A percentile compares a stretch with the other conserved stretches of the same genome.
These are phyloP conservation scores for Chesias legatella DNA, from an alignment of 2,888 invertebrate genomes.

Conservation along the genomic window DNA sequence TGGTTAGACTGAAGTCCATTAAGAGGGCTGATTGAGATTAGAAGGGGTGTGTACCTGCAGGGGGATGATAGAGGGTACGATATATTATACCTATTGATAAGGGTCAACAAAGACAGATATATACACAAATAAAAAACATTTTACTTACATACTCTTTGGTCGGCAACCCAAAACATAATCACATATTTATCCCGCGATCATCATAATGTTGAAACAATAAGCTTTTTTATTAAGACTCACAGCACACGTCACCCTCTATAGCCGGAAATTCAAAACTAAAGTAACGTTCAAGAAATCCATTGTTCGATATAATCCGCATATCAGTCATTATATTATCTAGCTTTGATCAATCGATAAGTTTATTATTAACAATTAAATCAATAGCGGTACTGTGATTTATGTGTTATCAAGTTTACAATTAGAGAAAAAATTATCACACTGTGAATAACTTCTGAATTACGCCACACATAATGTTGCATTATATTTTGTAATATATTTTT, in stretches of 20 bases:
- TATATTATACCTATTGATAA: no score
- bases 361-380: conserved; percentile 42
- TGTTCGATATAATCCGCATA: conserved; percentile 38
- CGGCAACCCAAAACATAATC: conserved; percentile 27
- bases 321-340: conserved; percentile 42
- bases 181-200: conserved; percentile 9
- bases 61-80: no score
- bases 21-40: no score
- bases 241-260: conserved; percentile 18
- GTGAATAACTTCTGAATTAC: conserved; percentile 12
- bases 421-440: conserved; percentile 4
- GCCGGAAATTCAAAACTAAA: conserved; percentile 29
- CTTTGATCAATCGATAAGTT: conserved; percentile 35
- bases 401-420: conserved; percentile 26
- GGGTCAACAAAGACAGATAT: no score
- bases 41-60: no score
- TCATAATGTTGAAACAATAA: neutral
- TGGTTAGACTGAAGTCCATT: no score
- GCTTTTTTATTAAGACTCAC: no score
- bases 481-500: no score
- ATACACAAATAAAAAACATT: neutral
- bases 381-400: conserved; percentile 42
- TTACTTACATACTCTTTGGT: conserved; percentile 2
- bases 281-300: conserved; percentile 28
- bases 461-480: neutral